phyloP scores from a whole-genome alignment of 2,888 invertebrate genomes.

The Drosophila paranaensis region DNA sequence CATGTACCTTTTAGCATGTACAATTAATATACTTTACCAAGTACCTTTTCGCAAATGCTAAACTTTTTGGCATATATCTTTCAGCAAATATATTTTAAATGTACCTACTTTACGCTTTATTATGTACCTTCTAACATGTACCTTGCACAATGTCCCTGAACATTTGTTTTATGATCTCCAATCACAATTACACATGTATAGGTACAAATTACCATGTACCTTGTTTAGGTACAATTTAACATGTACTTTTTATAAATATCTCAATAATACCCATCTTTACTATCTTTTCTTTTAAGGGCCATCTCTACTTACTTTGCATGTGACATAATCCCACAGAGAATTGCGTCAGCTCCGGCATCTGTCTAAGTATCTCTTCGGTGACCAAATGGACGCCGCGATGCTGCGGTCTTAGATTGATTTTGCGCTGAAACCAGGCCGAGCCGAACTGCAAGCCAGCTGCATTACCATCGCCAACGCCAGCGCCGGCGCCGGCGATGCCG shows the following conservation, averaged over 20 bases:
- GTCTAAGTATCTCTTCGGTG: slow-evolving; percentile 97
- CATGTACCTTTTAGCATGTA: neutral
- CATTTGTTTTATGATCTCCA: no score
- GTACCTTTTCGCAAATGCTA: neutral
- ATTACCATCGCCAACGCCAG: slow-evolving; percentile 73
- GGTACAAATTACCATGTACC: no score
- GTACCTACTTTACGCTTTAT: neutral
- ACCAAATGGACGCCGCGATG: slow-evolving; percentile 98
- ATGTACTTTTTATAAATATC: neutral
- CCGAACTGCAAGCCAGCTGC: slow-evolving; percentile 95
- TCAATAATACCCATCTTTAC: neutral
- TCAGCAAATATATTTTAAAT: neutral
- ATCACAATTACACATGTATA: no score
- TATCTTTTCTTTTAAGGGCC: neutral
- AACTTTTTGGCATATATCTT: neutral
- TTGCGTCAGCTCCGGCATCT: slow-evolving; percentile 96
- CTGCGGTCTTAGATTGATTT: slow-evolving; percentile 97
- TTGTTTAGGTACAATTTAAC: neutral
- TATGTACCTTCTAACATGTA: neutral
- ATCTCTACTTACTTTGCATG: slow-evolving; percentile 94
- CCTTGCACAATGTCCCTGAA: neutral
- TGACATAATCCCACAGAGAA: slow-evolving; percentile 98
- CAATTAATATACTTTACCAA: neutral
- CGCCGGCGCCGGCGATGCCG: slow-evolving; percentile 69
- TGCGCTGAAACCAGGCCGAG: slow-evolving; percentile 99